These are phyloP conservation scores for Nibea albiflora DNA, from an alignment of 2,113 vertebrate species.

Conservation along the genomic window DNA sequence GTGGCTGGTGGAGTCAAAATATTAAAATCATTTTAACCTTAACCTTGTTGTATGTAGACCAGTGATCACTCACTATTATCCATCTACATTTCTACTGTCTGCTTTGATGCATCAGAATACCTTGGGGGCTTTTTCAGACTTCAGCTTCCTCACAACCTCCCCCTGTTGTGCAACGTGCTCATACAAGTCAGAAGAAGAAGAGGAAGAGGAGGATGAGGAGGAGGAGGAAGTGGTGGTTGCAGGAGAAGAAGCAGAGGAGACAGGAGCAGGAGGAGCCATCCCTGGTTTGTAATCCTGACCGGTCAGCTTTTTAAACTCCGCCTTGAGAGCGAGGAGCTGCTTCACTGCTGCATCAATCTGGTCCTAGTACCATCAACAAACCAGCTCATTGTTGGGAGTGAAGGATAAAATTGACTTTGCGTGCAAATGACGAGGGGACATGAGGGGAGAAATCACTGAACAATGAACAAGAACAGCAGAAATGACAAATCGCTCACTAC, in stretches of 20 bases:
- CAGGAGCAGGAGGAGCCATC: slow-evolving; percentile 53
- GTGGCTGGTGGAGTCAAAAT: not conserved
- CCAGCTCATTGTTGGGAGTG: slow-evolving; percentile 13
- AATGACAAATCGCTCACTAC: not conserved
- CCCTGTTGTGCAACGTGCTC: slow-evolving; percentile 86
- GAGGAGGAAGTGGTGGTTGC: slow-evolving; percentile 1
- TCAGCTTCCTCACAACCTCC: slow-evolving; percentile 88
- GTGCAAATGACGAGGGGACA: slow-evolving; percentile 28
- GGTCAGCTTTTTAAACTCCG: slow-evolving; percentile 89
- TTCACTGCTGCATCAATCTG: slow-evolving; percentile 92
- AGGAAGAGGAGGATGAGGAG: slow-evolving; percentile 33
- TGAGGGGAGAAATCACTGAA: not conserved
- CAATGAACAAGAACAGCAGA: not conserved
- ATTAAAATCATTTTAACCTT: not conserved
- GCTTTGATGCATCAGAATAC: slow-evolving; percentile 53
- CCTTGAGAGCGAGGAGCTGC: slow-evolving; percentile 89
- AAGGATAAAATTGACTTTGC: slow-evolving; percentile 5
- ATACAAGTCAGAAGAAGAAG: slow-evolving; percentile 67
- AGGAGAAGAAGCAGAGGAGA: slow-evolving; percentile 49
- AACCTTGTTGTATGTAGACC: not conserved
- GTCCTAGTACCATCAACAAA: slow-evolving; percentile 82
- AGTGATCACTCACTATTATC: too few relatives aligned
- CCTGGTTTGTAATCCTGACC: slow-evolving; percentile 94
- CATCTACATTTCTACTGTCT: not conserved
- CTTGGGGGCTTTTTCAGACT: slow-evolving; percentile 85